Conservation (phyloP, 1,140 invertebrate species). For the Oryctes rhinoceros region DNA sequence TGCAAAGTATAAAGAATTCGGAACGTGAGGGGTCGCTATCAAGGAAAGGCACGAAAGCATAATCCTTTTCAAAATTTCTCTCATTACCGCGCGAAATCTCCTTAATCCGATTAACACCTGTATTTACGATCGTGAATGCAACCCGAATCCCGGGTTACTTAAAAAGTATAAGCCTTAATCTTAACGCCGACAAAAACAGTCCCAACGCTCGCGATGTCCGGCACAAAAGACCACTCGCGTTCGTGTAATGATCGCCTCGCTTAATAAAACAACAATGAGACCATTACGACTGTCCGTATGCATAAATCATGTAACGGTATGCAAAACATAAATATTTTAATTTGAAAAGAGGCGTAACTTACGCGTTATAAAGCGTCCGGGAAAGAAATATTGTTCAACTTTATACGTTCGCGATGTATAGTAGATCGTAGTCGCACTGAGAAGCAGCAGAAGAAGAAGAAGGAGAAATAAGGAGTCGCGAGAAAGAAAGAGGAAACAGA, state of each 20-base stretch:
- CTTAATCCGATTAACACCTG: no score
- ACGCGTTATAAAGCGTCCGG: constrained; percentile 50
- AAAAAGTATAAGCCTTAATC: no score
- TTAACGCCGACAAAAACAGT: no score
- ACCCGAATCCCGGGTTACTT: no score
- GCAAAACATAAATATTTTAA: constrained; percentile 46
- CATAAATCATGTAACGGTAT: constrained; percentile 45
- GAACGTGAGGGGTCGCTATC: no score
- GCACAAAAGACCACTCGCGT: not conserved
- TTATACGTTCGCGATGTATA: constrained; percentile 42
- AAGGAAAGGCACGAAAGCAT: no score
- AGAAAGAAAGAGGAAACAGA: not conserved
- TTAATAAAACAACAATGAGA: constrained; percentile 37
- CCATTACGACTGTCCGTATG: constrained; percentile 21
- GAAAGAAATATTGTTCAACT: constrained; percentile 51
- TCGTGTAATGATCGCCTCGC: constrained; percentile 12
- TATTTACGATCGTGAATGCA: no score
- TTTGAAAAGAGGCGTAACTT: constrained; percentile 48
- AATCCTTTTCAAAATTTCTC: no score
- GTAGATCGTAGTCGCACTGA: not conserved
- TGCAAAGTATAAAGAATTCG: no score
- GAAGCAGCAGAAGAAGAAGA: constrained; percentile 6
- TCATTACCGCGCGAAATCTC: no score
- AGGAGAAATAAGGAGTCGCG: not conserved
- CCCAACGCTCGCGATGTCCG: no score